A percentile compares a stretch with the other conserved stretches of the same genome.
Evolutionary conservation across 2,797 vertebrate species (phyloP).

Genomic region (Gadopsis marmoratus): DNA sequence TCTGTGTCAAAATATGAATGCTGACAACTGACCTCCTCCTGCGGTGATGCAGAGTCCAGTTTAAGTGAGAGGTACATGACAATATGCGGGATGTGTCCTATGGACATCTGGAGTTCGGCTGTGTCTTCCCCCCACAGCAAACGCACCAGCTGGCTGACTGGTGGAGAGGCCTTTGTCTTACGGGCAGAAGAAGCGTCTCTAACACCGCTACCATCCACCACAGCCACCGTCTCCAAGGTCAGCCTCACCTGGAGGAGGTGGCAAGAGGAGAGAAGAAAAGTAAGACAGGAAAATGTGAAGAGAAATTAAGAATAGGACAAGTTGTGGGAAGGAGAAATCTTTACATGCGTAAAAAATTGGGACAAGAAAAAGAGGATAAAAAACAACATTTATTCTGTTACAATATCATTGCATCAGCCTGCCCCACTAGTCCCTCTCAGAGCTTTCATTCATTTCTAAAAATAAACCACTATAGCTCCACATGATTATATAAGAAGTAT

Average conservation of each 20-base stretch:
- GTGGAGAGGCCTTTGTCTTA: constrained; percentile 73
- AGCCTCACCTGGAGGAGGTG: constrained; percentile 88
- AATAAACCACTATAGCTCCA: constrained; percentile 26
- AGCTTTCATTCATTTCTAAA: constrained; percentile 43
- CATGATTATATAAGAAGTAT: constrained; percentile 25
- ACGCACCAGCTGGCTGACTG: constrained; percentile 89
- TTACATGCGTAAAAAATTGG: background rate
- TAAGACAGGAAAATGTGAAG: background rate
- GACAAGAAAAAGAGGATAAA: background rate
- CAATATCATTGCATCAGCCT: constrained; percentile 19
- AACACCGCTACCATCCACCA: constrained; percentile 34
- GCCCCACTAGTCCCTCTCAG: background rate
- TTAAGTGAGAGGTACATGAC: constrained; percentile 93
- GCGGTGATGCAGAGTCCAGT: constrained; percentile 88
- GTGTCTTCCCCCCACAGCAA: constrained; percentile 91
- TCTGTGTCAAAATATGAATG: background rate
- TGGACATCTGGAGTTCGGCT: constrained; percentile 84
- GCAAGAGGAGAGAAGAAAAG: background rate
- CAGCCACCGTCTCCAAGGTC: constrained; percentile 89
- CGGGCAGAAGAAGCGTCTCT: background rate
- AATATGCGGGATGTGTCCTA: constrained; percentile 87
- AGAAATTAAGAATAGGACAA: background rate
- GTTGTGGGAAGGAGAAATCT: background rate
- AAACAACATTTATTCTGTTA: background rate
- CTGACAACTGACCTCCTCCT: constrained; percentile 89